phyloP scores from a whole-genome alignment of 2,113 vertebrate genomes.

The Daboia siamensis region DNA sequence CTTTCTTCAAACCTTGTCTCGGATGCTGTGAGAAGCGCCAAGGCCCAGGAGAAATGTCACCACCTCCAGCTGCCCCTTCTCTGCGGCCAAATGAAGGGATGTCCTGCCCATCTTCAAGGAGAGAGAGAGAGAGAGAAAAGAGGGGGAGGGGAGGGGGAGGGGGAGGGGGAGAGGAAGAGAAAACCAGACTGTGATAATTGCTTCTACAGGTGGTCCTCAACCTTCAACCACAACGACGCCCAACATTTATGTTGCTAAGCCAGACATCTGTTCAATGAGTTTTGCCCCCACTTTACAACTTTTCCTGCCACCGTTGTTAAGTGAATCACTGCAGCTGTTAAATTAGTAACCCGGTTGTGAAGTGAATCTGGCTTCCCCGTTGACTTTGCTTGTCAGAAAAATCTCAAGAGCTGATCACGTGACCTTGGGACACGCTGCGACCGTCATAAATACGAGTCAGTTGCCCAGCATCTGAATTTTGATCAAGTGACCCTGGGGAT shows the following conservation, averaged over 20 bases:
- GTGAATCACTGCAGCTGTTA: no score
- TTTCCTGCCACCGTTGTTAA: no score
- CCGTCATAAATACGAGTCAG: no score
- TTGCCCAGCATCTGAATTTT: no score
- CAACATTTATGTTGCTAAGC: not conserved
- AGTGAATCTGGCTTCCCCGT: no score
- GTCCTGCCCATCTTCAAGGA: slow-evolving; percentile 74
- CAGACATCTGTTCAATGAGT: not conserved
- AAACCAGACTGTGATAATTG: not conserved
- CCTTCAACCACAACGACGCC: not conserved
- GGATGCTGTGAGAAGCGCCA: slow-evolving; percentile 75
- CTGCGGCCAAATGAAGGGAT: slow-evolving; percentile 81
- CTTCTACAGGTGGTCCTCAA: not conserved
- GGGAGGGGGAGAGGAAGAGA: not conserved
- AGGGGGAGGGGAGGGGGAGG: not conserved
- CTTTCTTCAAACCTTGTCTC: slow-evolving; percentile 79
- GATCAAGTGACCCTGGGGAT: no score
- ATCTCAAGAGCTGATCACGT: no score
- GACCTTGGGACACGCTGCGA: no score
- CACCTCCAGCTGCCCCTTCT: slow-evolving; percentile 75
- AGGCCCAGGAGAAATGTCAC: slow-evolving; percentile 81
- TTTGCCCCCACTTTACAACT: no score
- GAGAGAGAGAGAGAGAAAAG: not conserved
- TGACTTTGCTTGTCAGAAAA: no score
- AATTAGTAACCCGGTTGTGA: no score